A percentile compares a stretch with the other conserved stretches of the same genome.
Evolutionary conservation across 2,797 vertebrate species (phyloP).

Genomic region (Sebastes cheni): DNA sequence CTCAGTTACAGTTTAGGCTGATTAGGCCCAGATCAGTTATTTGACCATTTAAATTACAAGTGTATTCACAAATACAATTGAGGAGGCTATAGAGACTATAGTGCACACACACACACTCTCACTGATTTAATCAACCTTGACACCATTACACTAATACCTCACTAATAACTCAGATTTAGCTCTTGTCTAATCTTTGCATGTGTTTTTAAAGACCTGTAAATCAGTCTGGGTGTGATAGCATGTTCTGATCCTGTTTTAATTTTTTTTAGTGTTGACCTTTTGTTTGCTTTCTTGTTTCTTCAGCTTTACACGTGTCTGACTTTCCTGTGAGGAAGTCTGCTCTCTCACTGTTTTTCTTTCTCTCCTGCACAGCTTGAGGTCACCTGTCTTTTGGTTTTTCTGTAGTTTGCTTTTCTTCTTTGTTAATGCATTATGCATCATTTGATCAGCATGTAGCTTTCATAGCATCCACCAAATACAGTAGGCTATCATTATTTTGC

Average conservation of each 20-base stretch:
- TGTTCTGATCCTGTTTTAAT: neutral
- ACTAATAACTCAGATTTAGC: neutral
- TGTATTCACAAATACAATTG: neutral
- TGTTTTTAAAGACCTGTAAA: neutral
- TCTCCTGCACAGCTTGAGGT: neutral
- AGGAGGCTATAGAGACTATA: neutral
- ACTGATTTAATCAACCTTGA: neutral
- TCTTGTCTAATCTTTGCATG: neutral
- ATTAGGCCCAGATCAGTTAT: neutral
- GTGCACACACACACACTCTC: too few species aligned
- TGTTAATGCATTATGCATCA: neutral
- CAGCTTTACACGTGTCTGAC: neutral
- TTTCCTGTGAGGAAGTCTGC: neutral
- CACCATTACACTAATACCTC: neutral
- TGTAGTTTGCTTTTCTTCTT: neutral
- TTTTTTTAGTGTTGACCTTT: neutral
- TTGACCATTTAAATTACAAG: neutral
- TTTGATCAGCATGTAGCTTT: neutral
- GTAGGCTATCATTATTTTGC: neutral
- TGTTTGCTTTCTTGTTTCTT: neutral
- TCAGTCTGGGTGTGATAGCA: neutral
- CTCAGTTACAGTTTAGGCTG: neutral
- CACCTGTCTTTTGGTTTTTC: neutral
- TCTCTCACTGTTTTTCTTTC: neutral
- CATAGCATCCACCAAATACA: neutral